phyloP scores from a whole-genome alignment of 2,888 invertebrate genomes.

The Xiphydria camelus region DNA sequence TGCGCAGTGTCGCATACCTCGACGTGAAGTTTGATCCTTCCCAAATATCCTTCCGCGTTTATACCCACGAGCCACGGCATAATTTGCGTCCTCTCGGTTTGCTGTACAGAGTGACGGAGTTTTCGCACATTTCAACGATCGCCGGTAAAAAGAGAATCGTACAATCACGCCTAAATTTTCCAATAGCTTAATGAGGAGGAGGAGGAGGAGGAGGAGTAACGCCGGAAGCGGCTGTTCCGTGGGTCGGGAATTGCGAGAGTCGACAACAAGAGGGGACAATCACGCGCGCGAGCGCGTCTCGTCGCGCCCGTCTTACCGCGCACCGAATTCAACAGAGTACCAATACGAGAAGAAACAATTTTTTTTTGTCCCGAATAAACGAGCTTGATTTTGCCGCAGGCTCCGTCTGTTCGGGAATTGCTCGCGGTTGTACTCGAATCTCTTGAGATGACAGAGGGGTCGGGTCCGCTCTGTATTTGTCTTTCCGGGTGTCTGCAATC shows the following conservation, averaged over 20 bases:
- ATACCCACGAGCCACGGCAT: no score
- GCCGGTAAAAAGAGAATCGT: neutral
- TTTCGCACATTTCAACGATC: neutral
- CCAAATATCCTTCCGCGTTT: no score
- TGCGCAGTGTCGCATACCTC: no score
- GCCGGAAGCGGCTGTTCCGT: no score
- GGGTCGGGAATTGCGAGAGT: no score
- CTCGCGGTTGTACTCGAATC: conserved; percentile 12
- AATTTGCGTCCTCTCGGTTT: no score
- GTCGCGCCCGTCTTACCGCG: no score
- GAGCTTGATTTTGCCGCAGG: conserved; percentile 10
- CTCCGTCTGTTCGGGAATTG: conserved; percentile 17
- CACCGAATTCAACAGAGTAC: no score
- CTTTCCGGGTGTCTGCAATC: conserved; percentile 1
- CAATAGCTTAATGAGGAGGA: conserved; percentile 1
- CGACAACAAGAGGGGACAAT: neutral
- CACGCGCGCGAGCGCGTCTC: neutral
- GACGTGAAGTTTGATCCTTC: no score
- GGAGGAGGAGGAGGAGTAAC: neutral
- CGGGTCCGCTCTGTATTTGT: conserved; percentile 7
- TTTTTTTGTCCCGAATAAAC: no score
- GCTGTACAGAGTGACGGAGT: no score
- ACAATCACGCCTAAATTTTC: conserved; percentile 2
- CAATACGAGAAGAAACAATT: no score
- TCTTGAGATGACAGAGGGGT: conserved; percentile 6